A percentile compares a stretch with the other conserved stretches of the same genome.
These are phyloP conservation scores for Nylanderia fulva DNA, from an alignment of 1,140 invertebrate species.

Conservation along the genomic window DNA sequence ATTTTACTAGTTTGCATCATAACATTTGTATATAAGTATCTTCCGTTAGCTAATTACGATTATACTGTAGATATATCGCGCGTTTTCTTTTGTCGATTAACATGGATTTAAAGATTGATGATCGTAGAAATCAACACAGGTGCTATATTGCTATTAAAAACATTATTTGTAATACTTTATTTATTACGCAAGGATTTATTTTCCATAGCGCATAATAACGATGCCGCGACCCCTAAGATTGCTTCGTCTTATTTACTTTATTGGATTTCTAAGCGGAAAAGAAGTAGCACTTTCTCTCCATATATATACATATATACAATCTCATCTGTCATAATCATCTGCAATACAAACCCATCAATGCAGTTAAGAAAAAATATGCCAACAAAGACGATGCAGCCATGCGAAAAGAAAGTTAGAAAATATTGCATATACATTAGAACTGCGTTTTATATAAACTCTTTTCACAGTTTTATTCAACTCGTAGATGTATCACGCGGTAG, in stretches of 20 bases:
- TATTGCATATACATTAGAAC: constrained; percentile 14
- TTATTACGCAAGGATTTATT: constrained; percentile 35
- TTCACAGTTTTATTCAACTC: neutral
- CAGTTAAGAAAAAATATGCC: neutral
- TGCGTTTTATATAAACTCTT: constrained; percentile 24
- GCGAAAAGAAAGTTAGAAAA: neutral
- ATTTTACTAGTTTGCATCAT: neutral
- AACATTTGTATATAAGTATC: neutral
- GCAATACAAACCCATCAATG: constrained; percentile 10
- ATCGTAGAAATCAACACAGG: neutral
- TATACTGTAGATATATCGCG: too few relatives aligned
- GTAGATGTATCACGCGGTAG: neutral
- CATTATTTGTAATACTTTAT: constrained; percentile 2
- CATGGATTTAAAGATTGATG: constrained; percentile 19
- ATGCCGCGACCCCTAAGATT: constrained; percentile 5
- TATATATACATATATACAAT: neutral
- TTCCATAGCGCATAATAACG: neutral
- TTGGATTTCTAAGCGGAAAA: constrained; percentile 31
- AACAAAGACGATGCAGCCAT: neutral
- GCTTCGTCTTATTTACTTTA: constrained; percentile 44
- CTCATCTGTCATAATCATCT: constrained; percentile 24
- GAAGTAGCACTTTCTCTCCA: constrained; percentile 26
- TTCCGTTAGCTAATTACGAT: neutral
- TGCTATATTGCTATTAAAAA: neutral
- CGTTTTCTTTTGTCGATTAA: neutral